Evolutionary conservation across 1,140 invertebrate species (phyloP).

Genomic region (Drepana arcuata): DNA sequence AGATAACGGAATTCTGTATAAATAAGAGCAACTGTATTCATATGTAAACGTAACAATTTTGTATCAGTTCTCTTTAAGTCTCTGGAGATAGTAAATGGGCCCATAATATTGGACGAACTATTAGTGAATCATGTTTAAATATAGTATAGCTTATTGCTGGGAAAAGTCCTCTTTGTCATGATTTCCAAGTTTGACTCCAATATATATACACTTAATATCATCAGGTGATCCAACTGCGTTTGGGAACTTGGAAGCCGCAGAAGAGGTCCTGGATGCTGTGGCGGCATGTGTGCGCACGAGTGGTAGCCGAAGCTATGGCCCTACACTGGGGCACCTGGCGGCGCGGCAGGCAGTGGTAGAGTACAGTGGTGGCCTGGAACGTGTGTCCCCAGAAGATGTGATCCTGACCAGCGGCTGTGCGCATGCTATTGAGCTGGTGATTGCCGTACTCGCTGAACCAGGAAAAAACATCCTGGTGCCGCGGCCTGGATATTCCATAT

Average conservation of each 20-base stretch:
- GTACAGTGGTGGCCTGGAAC: slow-evolving; percentile 81
- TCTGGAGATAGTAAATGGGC: no score
- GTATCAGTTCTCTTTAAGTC: no score
- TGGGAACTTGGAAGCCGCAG: slow-evolving; percentile 90
- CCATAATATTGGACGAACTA: no score
- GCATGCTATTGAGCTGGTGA: slow-evolving; percentile 92
- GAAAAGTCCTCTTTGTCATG: background rate
- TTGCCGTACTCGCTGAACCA: slow-evolving; percentile 86
- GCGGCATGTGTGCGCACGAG: slow-evolving; percentile 80
- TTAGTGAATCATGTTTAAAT: background rate
- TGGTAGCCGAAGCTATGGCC: slow-evolving; percentile 90
- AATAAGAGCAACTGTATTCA: no score
- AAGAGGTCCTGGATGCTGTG: slow-evolving; percentile 86
- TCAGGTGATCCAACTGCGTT: slow-evolving; percentile 96
- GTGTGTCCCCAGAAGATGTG: slow-evolving; percentile 84
- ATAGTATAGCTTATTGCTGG: background rate
- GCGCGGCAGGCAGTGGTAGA: slow-evolving; percentile 87
- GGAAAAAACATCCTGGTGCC: slow-evolving; percentile 96
- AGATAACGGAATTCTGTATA: no score
- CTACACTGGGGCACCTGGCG: slow-evolving; percentile 80
- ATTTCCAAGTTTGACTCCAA: background rate
- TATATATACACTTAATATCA: slow-evolving; percentile 7
- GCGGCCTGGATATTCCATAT: slow-evolving; percentile 94
- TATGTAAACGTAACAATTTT: no score
- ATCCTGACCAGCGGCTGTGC: slow-evolving; percentile 95